Percentiles rank a stretch among this genome's conserved stretches.
phyloP scores from a whole-genome alignment of 2,113 vertebrate species.

The Heteronetta atricapilla region DNA sequence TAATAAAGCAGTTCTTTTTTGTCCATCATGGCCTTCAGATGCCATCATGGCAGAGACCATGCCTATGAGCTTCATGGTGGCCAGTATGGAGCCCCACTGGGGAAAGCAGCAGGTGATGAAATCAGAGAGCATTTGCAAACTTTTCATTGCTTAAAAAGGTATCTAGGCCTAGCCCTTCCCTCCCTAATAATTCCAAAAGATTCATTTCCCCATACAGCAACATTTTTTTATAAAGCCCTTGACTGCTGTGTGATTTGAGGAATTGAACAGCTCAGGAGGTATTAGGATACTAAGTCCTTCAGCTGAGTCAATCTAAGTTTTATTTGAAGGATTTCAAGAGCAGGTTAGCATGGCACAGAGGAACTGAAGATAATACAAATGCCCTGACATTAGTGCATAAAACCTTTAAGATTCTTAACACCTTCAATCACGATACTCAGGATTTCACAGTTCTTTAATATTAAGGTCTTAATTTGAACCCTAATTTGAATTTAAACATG shows the following conservation, averaged over 20 bases:
- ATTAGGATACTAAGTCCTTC: not conserved
- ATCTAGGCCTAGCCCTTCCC: not conserved
- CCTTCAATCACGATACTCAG: not conserved
- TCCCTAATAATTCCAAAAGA: not conserved
- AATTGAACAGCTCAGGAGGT: not conserved
- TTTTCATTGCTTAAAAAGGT: not conserved
- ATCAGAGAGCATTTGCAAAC: not conserved
- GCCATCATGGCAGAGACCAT: not conserved
- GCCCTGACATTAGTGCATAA: not conserved
- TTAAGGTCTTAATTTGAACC: not conserved
- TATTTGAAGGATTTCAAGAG: not conserved
- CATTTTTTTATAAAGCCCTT: not conserved
- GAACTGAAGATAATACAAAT: not conserved
- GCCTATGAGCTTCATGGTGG: not conserved
- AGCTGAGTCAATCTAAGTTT: not conserved
- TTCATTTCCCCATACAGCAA: not conserved
- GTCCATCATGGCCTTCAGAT: not conserved
- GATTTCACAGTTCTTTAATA: not conserved
- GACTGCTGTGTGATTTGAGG: not conserved
- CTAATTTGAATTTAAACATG: not conserved
- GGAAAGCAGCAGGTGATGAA: not conserved
- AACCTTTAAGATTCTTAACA: not conserved
- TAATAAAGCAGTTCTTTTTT: not conserved
- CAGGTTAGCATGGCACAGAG: not conserved
- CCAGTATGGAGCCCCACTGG: not conserved